Base-by-base conservation (phyloP, 2,113 vertebrate species). In the Gallinago paraguaiae region DNA sequence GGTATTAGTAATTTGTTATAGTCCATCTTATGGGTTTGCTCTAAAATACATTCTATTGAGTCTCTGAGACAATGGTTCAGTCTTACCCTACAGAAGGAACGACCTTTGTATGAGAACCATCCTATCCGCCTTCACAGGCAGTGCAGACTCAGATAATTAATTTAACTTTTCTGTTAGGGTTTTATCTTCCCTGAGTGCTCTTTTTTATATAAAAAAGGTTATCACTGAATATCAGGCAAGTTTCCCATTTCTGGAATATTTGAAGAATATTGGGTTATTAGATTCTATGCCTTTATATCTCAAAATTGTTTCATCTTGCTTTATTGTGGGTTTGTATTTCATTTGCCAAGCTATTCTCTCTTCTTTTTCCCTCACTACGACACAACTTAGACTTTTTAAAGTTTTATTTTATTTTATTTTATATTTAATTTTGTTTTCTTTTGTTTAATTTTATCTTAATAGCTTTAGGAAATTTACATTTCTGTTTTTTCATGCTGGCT, bases 161-260 rank as follows among this genome's bases (percentile, higher is more conserved):
- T 94, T 68, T 90, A 71, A 88, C 54, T 81, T 93, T 81, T 81
- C 39, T 91, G 51, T 68, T 87, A 43, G 12, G 61, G 57, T 92
- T 96, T 95, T 96, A 63, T 92, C 82, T 96, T 93, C 39, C 69
- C 61, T 37, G 17, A 91, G 65, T 84, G 69, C 57, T 91, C 35
- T 78, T 85, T 85, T 91, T 79, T 84, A 53, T 91, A 6, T 84
- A n/a, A n/a, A n/a, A n/a, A n/a, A n/a, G 65, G 27, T 84, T 92
- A 87, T 89, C 69, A 84, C 60, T 35, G 60, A 90, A 67, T 91
- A 92, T 88, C 77, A 89, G 86, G 68, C 64, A 56, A 95, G 35
- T 93, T 88, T 93, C 77, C 77, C 76, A 33, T 93, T 96, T 95
- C 83, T 95, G 83, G 64, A 93, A 84, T 76, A 86, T 93, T 71